Evolutionary conservation across 2,888 invertebrate species (phyloP).

Genomic region (Pilophorus perplexus): DNA sequence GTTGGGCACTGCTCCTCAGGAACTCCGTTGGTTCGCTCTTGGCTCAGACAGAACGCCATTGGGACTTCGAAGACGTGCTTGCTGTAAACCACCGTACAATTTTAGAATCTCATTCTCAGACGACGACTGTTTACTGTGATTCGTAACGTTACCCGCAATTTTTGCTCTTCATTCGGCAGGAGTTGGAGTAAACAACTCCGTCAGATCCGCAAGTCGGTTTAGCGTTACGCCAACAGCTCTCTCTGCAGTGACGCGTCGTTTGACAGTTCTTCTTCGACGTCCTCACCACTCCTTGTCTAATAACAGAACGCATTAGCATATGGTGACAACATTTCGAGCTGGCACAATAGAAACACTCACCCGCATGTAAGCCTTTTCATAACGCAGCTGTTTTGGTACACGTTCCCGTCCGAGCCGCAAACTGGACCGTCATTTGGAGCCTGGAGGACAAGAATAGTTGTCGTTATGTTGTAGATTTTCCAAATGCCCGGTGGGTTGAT

Average conservation of each 20-base stretch:
- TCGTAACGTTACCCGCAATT: slow-evolving; percentile 74
- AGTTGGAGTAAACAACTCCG: slow-evolving; percentile 82
- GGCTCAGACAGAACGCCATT: slow-evolving; percentile 79
- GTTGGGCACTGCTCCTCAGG: slow-evolving; percentile 63
- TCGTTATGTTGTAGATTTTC: too few species aligned
- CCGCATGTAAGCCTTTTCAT: slow-evolving; percentile 90
- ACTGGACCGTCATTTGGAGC: slow-evolving; percentile 86
- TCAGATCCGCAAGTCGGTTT: slow-evolving; percentile 87
- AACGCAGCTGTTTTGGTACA: slow-evolving; percentile 89
- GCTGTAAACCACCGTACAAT: slow-evolving; percentile 57
- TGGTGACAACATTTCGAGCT: not conserved
- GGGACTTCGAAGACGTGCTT: slow-evolving; percentile 91
- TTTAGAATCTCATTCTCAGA: not conserved
- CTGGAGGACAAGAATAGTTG: slow-evolving; percentile 28
- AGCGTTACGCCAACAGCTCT: slow-evolving; percentile 86
- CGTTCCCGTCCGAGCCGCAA: slow-evolving; percentile 88
- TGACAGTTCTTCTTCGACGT: slow-evolving; percentile 89
- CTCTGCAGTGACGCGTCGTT: slow-evolving; percentile 84
- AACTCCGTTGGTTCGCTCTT: slow-evolving; percentile 64
- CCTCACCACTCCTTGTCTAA: slow-evolving; percentile 77
- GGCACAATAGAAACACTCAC: too few species aligned
- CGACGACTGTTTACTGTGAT: not conserved
- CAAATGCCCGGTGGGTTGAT: too few species aligned
- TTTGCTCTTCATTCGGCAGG: slow-evolving; percentile 86
- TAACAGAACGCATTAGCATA: not conserved